Percentiles rank a stretch among this genome's conserved stretches.
Evolutionary conservation across 1,140 invertebrate species (phyloP).

Genomic region (Brachionus sp.): DNA sequence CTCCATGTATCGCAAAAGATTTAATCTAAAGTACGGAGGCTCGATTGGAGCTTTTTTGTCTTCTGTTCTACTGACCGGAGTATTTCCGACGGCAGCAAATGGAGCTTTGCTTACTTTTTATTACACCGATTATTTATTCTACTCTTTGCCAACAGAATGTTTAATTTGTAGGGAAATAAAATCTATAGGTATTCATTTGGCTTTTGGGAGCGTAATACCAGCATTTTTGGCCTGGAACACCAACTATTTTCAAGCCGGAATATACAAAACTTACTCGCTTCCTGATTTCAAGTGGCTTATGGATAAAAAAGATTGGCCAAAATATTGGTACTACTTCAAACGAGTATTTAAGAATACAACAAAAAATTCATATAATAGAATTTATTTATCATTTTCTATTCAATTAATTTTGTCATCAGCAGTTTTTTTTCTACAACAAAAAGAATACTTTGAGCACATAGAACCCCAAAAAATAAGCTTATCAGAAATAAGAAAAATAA

Average conservation of each 20-base stretch:
- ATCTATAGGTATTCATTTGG: slow-evolving; percentile 11
- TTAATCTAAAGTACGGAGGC: not conserved
- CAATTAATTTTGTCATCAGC: not conserved
- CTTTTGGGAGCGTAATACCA: slow-evolving; percentile 24
- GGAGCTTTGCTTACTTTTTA: not conserved
- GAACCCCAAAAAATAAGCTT: not conserved
- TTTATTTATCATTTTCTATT: not conserved
- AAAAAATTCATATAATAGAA: not conserved
- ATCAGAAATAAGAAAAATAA: slow-evolving; percentile 37
- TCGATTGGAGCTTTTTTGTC: not conserved
- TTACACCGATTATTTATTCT: not conserved
- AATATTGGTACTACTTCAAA: slow-evolving; percentile 21
- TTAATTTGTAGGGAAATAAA: slow-evolving; percentile 34
- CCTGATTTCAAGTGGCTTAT: not conserved
- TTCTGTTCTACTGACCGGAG: not conserved
- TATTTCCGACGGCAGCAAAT: slow-evolving; percentile 13
- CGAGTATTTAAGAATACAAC: slow-evolving; percentile 24
- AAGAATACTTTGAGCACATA: slow-evolving; percentile 9
- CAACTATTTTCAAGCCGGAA: slow-evolving; percentile 30
- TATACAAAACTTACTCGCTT: slow-evolving; percentile 9
- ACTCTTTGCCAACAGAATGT: not conserved
- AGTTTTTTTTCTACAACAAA: slow-evolving; percentile 26
- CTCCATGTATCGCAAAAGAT: not conserved
- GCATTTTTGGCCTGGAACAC: slow-evolving; percentile 14
- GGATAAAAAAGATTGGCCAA: not conserved